Percentiles rank a stretch among this genome's conserved stretches.
phyloP scores from a whole-genome alignment of 1,140 invertebrate species.

The Theocolax elegans region DNA sequence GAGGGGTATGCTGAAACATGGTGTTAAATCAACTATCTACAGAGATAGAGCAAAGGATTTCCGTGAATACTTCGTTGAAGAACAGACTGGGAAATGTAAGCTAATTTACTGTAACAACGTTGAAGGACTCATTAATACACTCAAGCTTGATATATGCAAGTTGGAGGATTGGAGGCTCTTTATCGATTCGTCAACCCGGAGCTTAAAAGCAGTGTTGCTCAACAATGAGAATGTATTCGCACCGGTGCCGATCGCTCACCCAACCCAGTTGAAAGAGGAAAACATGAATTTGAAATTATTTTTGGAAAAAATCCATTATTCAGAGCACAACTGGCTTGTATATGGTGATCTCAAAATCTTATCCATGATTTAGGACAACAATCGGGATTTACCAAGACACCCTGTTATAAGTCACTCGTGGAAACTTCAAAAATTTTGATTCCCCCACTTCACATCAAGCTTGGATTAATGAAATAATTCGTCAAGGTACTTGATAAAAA shows the following conservation, averaged over 20 bases:
- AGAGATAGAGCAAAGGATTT: not conserved
- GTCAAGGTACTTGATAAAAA: slow-evolving; percentile 49
- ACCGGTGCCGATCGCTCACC: slow-evolving; percentile 1
- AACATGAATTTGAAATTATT: too few relatives aligned
- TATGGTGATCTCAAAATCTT: too few relatives aligned
- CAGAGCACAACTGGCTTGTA: too few relatives aligned
- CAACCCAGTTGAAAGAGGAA: slow-evolving; percentile 2
- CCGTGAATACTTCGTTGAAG: too few relatives aligned
- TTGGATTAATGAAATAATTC: slow-evolving; percentile 53
- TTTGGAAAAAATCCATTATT: too few relatives aligned
- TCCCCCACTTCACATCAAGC: slow-evolving; percentile 51
- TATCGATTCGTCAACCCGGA: too few relatives aligned
- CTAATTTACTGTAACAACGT: not conserved
- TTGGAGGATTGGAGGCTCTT: not conserved
- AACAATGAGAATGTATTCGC: not conserved
- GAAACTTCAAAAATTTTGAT: slow-evolving; percentile 41
- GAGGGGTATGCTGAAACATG: too few relatives aligned
- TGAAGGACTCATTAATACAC: not conserved
- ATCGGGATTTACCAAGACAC: not conserved
- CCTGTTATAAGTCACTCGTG: too few relatives aligned
- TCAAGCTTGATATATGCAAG: not conserved
- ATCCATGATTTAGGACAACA: not conserved
- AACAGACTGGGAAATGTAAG: too few relatives aligned
- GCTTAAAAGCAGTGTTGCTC: not conserved
- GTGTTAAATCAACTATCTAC: too few relatives aligned